Evolutionary conservation across 1,140 invertebrate genomes (phyloP).

Genomic region (Halyomorpha halys): DNA sequence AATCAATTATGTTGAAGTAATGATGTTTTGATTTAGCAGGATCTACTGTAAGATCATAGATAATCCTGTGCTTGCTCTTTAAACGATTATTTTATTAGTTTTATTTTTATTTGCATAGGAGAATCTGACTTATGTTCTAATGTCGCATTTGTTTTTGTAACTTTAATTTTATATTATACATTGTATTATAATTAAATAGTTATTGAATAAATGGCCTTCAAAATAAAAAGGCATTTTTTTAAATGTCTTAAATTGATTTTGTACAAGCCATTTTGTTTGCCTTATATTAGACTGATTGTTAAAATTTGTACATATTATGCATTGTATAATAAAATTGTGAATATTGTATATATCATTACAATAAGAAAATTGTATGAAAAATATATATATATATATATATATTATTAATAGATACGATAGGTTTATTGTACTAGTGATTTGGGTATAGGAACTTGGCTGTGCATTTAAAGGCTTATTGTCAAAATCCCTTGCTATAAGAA

Average conservation of each 20-base stretch:
- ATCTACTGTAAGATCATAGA: too few relatives aligned
- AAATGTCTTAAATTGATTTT: conserved; percentile 4
- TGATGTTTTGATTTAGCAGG: too few relatives aligned
- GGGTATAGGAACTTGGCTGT: conserved; percentile 27
- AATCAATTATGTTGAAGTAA: too few relatives aligned
- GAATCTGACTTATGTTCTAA: too few relatives aligned
- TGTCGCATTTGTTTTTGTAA: too few relatives aligned
- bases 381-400: conserved; percentile 19
- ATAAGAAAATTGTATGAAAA: conserved; percentile 17
- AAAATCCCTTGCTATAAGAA: conserved; percentile 7
- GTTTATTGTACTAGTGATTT: conserved; percentile 12
- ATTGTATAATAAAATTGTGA: conserved; percentile 4
- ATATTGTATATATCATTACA: conserved; percentile 5
- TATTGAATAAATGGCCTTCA: too few relatives aligned
- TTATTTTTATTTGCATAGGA: too few relatives aligned
- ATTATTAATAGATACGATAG: not conserved
- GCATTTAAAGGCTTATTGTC: conserved; percentile 24
- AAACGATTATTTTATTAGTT: too few relatives aligned
- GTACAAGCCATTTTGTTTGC: conserved; percentile 7
- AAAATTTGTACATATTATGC: conserved; percentile 19
- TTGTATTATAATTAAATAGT: too few relatives aligned
- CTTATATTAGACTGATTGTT: conserved; percentile 24
- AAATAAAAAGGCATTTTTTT: too few relatives aligned
- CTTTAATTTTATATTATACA: too few relatives aligned
- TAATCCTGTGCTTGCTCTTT: too few relatives aligned